Evolutionary conservation across 2,888 invertebrate genomes (phyloP).

Genomic region (Yponomeuta cagnagella): DNA sequence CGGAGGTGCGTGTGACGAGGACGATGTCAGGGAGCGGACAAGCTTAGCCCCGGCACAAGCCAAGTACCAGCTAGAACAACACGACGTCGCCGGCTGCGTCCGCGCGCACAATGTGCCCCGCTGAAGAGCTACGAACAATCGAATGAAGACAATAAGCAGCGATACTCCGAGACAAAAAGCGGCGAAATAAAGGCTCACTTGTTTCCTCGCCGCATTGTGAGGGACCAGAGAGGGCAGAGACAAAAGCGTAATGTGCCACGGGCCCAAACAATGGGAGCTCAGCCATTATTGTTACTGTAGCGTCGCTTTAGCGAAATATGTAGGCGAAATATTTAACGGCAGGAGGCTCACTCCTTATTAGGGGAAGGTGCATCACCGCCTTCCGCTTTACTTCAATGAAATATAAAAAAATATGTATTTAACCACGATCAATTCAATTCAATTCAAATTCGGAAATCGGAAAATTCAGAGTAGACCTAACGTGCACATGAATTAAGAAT

Average conservation of each 20-base stretch:
- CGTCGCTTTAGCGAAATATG: constrained; percentile 68
- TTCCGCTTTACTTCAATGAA: no score
- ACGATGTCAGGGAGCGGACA: background rate
- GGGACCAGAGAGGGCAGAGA: constrained; percentile 75
- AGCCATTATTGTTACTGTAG: constrained; percentile 75
- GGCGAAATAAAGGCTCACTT: constrained; percentile 78
- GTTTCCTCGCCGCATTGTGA: constrained; percentile 77
- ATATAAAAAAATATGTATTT: no score
- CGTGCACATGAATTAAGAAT: no score
- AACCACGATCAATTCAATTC: no score
- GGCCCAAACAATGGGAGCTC: constrained; percentile 72
- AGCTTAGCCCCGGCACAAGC: background rate
- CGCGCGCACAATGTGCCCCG: constrained; percentile 65
- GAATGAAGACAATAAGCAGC: constrained; percentile 78
- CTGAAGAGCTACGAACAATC: constrained; percentile 76
- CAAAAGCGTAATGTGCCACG: constrained; percentile 76
- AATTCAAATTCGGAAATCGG: no score
- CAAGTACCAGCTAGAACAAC: background rate
- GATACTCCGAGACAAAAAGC: constrained; percentile 78
- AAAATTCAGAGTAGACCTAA: no score
- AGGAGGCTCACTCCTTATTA: background rate
- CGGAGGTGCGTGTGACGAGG: background rate
- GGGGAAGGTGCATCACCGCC: no score
- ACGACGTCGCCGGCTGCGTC: constrained; percentile 7
- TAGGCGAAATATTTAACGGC: constrained; percentile 41